Percentiles rank a stretch among this genome's conserved stretches.
Conservation (phyloP, 2,888 invertebrate species). For the Trilocha varians region DNA sequence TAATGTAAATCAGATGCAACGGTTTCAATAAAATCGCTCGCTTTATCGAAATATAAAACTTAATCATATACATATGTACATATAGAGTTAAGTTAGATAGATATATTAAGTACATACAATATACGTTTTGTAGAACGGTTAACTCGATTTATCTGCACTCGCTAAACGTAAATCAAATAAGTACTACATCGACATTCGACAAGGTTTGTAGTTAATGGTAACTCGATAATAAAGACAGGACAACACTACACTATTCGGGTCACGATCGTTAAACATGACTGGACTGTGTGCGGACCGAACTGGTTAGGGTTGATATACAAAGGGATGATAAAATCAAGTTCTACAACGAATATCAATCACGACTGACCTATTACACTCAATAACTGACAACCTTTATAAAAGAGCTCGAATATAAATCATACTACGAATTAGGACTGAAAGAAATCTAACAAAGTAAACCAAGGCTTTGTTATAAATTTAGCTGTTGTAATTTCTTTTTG, state of each 20-base stretch:
- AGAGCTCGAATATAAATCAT: not conserved
- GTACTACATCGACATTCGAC: constrained; percentile 11
- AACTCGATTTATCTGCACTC: not conserved
- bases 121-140: not conserved
- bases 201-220: constrained; percentile 17
- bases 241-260: constrained; percentile 24
- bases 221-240: constrained; percentile 26
- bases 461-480: no score
- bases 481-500: no score
- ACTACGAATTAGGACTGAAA: no score
- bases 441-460: no score
- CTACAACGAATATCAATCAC: not conserved
- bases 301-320: constrained; percentile 9
- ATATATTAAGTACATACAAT: not conserved
- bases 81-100: not conserved
- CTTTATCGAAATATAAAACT: no score
- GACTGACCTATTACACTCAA: not conserved
- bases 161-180: constrained; percentile 11
- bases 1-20: no score
- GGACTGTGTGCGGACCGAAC: constrained; percentile 15
- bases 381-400: not conserved
- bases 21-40: no score
- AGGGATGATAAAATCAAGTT: not conserved
- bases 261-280: constrained; percentile 28
- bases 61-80: not conserved